Conservation (phyloP, 1,140 invertebrate genomes). For the Sitodiplosis mosellana region DNA sequence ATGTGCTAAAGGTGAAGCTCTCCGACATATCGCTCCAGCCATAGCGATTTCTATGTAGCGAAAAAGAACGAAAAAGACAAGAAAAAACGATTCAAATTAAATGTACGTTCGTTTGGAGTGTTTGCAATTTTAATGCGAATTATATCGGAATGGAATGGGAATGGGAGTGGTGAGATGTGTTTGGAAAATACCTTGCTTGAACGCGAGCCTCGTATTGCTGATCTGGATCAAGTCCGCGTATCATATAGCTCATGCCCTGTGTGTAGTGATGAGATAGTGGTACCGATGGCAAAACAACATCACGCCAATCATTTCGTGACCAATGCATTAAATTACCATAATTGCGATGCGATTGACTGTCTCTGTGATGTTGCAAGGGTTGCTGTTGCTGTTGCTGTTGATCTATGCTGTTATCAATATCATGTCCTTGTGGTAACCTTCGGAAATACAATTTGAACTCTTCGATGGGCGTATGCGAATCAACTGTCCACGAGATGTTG, state of each 20-base stretch:
- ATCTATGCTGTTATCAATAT: slow-evolving; percentile 25
- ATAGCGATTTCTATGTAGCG: slow-evolving; percentile 32
- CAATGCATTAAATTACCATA: slow-evolving; percentile 23
- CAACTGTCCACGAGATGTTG: slow-evolving; percentile 45
- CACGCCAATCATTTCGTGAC: slow-evolving; percentile 34
- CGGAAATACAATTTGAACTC: slow-evolving; percentile 44
- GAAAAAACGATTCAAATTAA: slow-evolving; percentile 2
- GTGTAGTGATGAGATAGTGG: slow-evolving; percentile 25
- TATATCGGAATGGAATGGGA: neutral
- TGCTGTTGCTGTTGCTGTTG: slow-evolving; percentile 25
- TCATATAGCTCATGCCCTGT: slow-evolving; percentile 38
- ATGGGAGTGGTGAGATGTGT: neutral
- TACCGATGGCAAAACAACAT: slow-evolving; percentile 35
- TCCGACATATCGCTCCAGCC: slow-evolving; percentile 39
- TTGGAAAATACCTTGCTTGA: slow-evolving; percentile 28
- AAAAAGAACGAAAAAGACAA: neutral
- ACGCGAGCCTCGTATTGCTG: slow-evolving; percentile 41
- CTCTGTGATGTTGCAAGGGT: slow-evolving; percentile 20
- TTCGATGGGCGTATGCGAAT: slow-evolving; percentile 41
- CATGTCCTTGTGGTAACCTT: slow-evolving; percentile 31
- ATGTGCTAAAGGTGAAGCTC: slow-evolving; percentile 32
- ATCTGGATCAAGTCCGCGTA: slow-evolving; percentile 33
- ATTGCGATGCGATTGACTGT: slow-evolving; percentile 13
- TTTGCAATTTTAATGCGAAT: neutral
- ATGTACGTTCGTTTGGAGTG: neutral